Evolutionary conservation across 2,113 vertebrate species (phyloP), one percentile per base, ranked within the genome.

Genomic region (Hepsetus odoe): DNA sequence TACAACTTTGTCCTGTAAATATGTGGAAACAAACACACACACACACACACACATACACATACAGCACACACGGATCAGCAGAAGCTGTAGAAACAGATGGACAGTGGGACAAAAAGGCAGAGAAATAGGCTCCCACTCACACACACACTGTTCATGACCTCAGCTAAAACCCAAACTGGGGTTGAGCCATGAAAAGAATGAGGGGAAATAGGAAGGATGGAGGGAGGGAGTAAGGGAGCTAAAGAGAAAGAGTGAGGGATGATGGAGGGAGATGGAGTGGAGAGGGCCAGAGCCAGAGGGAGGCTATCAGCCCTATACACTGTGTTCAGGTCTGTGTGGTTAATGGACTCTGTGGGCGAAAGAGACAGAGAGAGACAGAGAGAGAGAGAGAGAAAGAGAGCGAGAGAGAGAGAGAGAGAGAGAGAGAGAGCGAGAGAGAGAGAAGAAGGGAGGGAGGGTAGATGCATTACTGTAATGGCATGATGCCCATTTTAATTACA

Each of bases 291-390:
- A 79, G 83, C 76, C 80, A 79, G 77, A 69, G 73, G 77, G 77
- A 80, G 77, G 72, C 81, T 69, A 85, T 85, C 83, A 80, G 74
- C 68, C 56, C n/a, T 55, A 33, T 71, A 46, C 66, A 62, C 58
- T 62, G 80, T 74, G 51, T 85, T 80, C 62, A 74, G 69, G 77
- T 82, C 71, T 82, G 73, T 80, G 80, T 82, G 80, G 77, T 80
- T 85, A 85, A 85, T 82, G 80, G 80, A 85, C 73, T 82, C 49
- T 73, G 77, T 85, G 83, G 77, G 77, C 71, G 78, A 74, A 26
- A 30, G 33, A 76, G 74, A 82, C 74, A 72, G 65, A 68, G 51
- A 42, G 44, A 68, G 62, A 76, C 26, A 66, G 77, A 46, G 20
- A 72, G 42, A 62, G 56, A 70, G 77, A 62, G 30, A 26, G 75